phyloP scores from a whole-genome alignment of 2,797 vertebrate species.

The Pseudomugil tenellus region DNA sequence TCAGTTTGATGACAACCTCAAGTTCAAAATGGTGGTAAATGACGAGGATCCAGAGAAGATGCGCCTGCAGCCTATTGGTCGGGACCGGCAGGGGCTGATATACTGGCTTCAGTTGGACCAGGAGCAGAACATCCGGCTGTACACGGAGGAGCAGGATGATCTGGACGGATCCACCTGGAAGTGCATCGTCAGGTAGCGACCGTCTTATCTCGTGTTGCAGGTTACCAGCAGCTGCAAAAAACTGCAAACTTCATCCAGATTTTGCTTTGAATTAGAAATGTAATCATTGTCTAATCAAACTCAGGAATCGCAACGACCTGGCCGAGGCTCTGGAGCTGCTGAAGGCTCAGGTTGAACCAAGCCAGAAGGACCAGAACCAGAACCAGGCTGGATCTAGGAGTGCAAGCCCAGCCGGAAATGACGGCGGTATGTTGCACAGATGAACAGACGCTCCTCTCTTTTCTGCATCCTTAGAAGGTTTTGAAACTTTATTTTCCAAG shows the following conservation, averaged over 20 bases:
- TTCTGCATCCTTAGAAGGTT: not conserved
- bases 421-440: conserved; percentile 33
- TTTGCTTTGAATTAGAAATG: not conserved
- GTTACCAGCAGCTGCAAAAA: not conserved
- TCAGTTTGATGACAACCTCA: conserved; percentile 99
- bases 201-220: not conserved
- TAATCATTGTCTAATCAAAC: not conserved
- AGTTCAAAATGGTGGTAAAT: conserved; percentile 94
- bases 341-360: conserved; percentile 92
- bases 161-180: conserved; percentile 95
- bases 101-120: conserved; percentile 98
- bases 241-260: not conserved
- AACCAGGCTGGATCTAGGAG: conserved; percentile 62
- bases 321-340: conserved; percentile 93
- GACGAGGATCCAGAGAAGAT: conserved; percentile 96
- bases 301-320: conserved; percentile 92
- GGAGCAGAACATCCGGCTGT: conserved; percentile 95
- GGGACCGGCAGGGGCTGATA: conserved; percentile 92
- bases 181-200: conserved; percentile 92
- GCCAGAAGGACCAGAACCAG: conserved; percentile 61
- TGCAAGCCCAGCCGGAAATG: conserved; percentile 77
- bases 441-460: not conserved
- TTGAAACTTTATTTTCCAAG: not conserved
- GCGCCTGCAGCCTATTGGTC: conserved; percentile 94
- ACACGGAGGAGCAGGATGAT: conserved; percentile 98